Evolutionary conservation across 2,113 vertebrate species (phyloP).

Genomic region (Pao palembangensis): DNA sequence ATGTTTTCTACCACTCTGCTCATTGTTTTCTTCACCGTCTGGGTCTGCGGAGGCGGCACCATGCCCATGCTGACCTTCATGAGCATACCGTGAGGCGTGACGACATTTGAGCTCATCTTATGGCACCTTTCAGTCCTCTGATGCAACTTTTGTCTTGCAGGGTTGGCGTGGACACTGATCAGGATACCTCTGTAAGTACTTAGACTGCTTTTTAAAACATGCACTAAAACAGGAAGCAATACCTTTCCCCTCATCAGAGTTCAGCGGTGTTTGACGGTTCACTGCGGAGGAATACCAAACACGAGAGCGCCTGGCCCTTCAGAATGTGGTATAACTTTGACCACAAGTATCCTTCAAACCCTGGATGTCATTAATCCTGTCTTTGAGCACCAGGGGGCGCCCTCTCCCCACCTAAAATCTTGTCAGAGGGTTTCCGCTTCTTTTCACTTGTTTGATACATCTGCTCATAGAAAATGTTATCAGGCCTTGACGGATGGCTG

Average conservation of each 20-base stretch:
- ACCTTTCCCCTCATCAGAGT: constrained; percentile 25
- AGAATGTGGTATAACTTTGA: constrained; percentile 98
- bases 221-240: background rate
- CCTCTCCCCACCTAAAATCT: constrained; percentile 3
- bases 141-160: constrained; percentile 60
- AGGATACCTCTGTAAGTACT: constrained; percentile 83
- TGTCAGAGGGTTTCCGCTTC: background rate
- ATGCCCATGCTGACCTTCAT: constrained; percentile 91
- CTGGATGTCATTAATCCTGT: background rate
- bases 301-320: constrained; percentile 95
- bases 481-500: constrained; percentile 57
- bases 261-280: constrained; percentile 75
- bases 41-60: constrained; percentile 94
- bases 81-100: constrained; percentile 81
- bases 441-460: background rate
- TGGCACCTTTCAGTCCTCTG: background rate
- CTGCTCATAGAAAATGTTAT: background rate
- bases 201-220: background rate
- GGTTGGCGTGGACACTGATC: constrained; percentile 92
- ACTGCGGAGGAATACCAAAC: constrained; percentile 84
- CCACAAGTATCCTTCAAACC: constrained; percentile 88
- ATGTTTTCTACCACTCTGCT: constrained; percentile 96
- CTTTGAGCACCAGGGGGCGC: constrained; percentile 40
- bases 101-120: background rate
- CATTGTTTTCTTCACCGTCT: constrained; percentile 96